Conservation (phyloP, 2,797 vertebrate genomes). For the Syngnathus rostellatus region DNA sequence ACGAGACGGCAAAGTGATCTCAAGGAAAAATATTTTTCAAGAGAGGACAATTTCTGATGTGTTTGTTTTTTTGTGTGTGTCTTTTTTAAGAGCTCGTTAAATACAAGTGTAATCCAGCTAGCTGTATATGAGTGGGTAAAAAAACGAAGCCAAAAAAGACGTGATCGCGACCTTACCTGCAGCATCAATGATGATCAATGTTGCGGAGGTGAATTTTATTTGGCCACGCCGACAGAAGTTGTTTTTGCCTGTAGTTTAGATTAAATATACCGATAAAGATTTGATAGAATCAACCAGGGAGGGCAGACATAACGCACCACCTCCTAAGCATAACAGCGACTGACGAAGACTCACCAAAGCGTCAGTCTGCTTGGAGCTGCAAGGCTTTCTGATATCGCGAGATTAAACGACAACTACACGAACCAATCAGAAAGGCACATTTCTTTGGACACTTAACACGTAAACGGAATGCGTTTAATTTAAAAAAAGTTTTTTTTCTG, state of each 20-base stretch:
- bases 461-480: too few relatives aligned
- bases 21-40: background rate
- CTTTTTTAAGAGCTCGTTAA: constrained; percentile 21
- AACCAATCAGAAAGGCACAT: constrained; percentile 44
- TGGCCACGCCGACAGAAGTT: background rate
- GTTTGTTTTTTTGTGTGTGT: constrained; percentile 13
- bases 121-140: constrained; percentile 35
- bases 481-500: too few relatives aligned
- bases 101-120: constrained; percentile 43
- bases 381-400: constrained; percentile 49
- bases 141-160: constrained; percentile 23
- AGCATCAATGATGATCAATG: constrained; percentile 11
- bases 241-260: constrained; percentile 19
- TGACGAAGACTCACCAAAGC: constrained; percentile 20
- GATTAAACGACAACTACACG: constrained; percentile 21
- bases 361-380: constrained; percentile 29
- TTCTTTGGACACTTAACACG: background rate
- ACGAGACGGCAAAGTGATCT: background rate
- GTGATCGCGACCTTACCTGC: constrained; percentile 45
- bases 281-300: constrained; percentile 9
- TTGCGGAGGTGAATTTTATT: constrained; percentile 8
- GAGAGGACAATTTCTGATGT: background rate
- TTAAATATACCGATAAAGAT: constrained; percentile 17
- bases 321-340: constrained; percentile 49
- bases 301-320: constrained; percentile 1